phyloP scores from a whole-genome alignment of 2,797 vertebrate genomes.

The Lacerta agilis region DNA sequence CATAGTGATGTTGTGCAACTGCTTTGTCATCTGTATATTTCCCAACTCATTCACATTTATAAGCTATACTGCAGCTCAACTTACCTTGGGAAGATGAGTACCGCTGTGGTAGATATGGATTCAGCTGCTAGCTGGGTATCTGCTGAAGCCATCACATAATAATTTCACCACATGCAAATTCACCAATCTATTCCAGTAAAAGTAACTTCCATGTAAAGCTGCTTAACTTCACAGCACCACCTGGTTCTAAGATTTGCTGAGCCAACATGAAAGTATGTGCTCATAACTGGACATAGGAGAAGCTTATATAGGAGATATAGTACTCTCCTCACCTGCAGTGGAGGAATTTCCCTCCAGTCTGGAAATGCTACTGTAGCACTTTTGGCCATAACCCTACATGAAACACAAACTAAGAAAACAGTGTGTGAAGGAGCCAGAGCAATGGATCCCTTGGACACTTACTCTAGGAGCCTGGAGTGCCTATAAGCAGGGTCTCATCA shows the following conservation, averaged over 20 bases:
- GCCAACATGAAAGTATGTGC: neutral
- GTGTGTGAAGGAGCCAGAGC: neutral
- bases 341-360: neutral
- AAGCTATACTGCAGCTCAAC: neutral
- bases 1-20: neutral
- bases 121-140: neutral
- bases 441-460: neutral
- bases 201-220: neutral
- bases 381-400: neutral
- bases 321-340: neutral
- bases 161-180: neutral
- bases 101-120: neutral
- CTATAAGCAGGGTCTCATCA: neutral
- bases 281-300: neutral
- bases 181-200: neutral
- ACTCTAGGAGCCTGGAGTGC: neutral
- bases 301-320: neutral
- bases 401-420: neutral
- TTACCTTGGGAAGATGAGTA: neutral
- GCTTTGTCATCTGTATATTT: neutral
- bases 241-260: neutral
- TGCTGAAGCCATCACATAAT: neutral
- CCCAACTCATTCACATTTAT: neutral
- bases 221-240: neutral
- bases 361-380: neutral